Evolutionary conservation across 2,113 vertebrate genomes (phyloP), one percentile per base, ranked within the genome.

Genomic region (Tautogolabrus adspersus): DNA sequence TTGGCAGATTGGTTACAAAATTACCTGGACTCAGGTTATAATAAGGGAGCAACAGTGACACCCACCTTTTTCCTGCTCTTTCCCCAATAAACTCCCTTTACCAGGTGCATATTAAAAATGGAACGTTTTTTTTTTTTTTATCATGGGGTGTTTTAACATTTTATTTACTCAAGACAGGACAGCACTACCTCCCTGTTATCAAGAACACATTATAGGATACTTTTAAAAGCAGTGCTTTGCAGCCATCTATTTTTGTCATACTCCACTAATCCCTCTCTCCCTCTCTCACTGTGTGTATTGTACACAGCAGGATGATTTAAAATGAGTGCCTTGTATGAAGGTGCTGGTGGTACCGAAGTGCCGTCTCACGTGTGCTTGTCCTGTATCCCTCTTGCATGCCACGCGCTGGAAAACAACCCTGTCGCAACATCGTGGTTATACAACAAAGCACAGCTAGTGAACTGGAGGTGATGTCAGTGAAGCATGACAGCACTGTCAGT

Each of bases 351-450:
- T 4, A 30, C 34, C 54, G 62, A 59, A 69, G 56, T 62, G 71
- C 44, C 54, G 63, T 66, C 76, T 75, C 80, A 69, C 6, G 22
- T 84, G 71, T 73, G 52, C 38, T 62, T 37, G 21, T 80, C 60
- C 22, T 66, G 46, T 71, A 21, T 18, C 47, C 26, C 34, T 38
- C 59, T 60, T 58, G 26, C 49, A 38, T 19, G 42, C 61, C 56
- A 82, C 18, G 18, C 19, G 75, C 22, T 42, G 61, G 38, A 81
- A 57, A 75, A 75, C 69, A 46, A 23, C 37, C 64, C 23, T 57
- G 26, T 66, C 10, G 64, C 59, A 81, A 79, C 37, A 73, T 38
- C 0, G 8, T 40, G 40, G 61, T 72, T 63, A 74, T 67, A 68
- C 66, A 84, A 87, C 75, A 63, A 23, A 61, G 40, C 66, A 51